phyloP scores from a whole-genome alignment of 2,113 vertebrate genomes.

The Pardalotus punctatus region DNA sequence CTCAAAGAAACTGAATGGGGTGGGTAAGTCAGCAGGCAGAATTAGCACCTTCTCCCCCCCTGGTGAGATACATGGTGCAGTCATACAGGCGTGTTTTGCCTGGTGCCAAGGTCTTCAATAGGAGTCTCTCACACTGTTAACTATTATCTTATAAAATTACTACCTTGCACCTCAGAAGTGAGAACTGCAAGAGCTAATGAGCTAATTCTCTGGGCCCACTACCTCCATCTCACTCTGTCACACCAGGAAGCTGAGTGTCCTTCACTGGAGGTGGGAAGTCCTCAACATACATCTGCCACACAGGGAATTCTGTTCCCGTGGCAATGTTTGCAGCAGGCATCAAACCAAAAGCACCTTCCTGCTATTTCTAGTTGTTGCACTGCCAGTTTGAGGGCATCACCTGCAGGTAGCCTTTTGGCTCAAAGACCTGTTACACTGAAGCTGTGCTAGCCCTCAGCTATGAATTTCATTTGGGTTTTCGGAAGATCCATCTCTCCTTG shows the following conservation, averaged over 20 bases:
- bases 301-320: not conserved
- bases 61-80: not conserved
- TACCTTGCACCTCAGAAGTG: not conserved
- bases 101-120: not conserved
- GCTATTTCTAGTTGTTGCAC: not conserved
- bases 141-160: not conserved
- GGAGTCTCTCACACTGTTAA: not conserved
- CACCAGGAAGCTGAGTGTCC: not conserved
- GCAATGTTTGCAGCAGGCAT: not conserved
- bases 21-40: not conserved
- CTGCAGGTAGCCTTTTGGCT: not conserved
- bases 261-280: not conserved
- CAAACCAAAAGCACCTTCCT: not conserved
- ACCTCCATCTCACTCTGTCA: not conserved
- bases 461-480: not conserved
- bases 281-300: rapidly evolving
- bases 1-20: not conserved
- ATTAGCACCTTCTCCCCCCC: not conserved
- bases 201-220: not conserved
- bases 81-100: not conserved
- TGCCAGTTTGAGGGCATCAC: not conserved
- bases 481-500: not conserved
- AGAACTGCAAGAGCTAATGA: not conserved
- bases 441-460: not conserved
- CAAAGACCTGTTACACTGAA: not conserved